Evolutionary conservation across 2,113 vertebrate genomes (phyloP), one percentile per base, ranked within the genome.

Genomic region (Pardalotus punctatus): DNA sequence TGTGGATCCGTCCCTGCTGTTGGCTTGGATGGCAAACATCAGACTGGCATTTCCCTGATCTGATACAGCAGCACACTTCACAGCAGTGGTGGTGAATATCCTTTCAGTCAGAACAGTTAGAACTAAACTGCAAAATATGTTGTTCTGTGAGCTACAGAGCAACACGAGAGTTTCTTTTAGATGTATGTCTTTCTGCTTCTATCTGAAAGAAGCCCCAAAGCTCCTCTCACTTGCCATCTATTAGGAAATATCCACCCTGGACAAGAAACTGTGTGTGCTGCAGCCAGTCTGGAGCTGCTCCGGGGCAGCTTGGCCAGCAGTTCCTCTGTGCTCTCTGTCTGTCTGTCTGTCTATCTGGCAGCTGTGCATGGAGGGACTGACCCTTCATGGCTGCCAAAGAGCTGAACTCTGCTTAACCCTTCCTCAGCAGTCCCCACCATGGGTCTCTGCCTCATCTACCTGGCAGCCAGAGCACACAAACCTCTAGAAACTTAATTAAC

Each of bases 341-440:
- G 80, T 7, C 76, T 93, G 83, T 48, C 62, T 72, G 51, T 22
- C 45, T 84, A 76, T 7, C 76, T 93, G 83, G 47, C 7, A 10
- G 69, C n/a, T 6, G 15, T 31, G 69, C 61, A 84, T 20, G 3
- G 40, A 82, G 25, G 18, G 58, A 79, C 90, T 85, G 88, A 94
- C 53, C 45, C 28, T 74, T 85, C 5, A 4, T 31, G 65, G 79
- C 85, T 94, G 88, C 95, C 81, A 85, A 89, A 88, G n/a, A 93
- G 20, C 66, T 94, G 88, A 95, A 94, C 92, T 92, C 61, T 36
- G 66, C 53, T 85, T 93, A 56, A 69, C 62, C 85, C 84, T 91
- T 88, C 85, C 85, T 85, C 61, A 64, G 73, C 1, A 45, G 73
- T 25, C 70, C 38, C 48, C 40, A 8, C 27, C 38, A 47, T 3